Conservation (phyloP, 2,113 vertebrate genomes). For the Osmerus mordax region DNA sequence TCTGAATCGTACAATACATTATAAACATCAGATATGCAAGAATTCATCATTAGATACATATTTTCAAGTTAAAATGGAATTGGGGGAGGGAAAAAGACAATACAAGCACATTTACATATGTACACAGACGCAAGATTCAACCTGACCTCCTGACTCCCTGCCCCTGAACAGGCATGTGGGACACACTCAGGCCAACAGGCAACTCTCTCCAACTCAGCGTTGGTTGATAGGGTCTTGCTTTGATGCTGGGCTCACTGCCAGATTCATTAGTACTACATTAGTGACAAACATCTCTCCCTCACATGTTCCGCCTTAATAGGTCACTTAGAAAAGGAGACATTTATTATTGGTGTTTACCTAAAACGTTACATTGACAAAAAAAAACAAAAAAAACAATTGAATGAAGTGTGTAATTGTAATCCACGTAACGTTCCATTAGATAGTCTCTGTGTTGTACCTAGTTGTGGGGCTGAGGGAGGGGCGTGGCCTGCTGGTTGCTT, state of each 20-base stretch:
- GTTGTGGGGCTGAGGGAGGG: not conserved
- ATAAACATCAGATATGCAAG: constrained; percentile 38
- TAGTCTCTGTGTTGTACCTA: not conserved
- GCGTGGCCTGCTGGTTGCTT: not conserved
- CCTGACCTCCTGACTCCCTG: constrained; percentile 61
- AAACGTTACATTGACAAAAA: constrained; percentile 60
- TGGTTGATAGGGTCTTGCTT: constrained; percentile 32
- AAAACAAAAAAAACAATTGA: too few species aligned
- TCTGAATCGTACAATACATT: constrained; percentile 52
- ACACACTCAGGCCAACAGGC: constrained; percentile 35
- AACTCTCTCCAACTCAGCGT: constrained; percentile 1
- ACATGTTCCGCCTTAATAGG: constrained; percentile 1
- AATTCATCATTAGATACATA: constrained; percentile 45
- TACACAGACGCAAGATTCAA: constrained; percentile 51
- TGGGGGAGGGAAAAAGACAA: constrained; percentile 26
- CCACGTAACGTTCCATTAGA: too few species aligned
- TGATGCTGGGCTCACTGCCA: constrained; percentile 38
- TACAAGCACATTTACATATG: constrained; percentile 67
- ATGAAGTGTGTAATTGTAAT: too few species aligned
- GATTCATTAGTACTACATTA: constrained; percentile 25
- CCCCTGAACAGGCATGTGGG: constrained; percentile 50
- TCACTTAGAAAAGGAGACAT: constrained; percentile 25
- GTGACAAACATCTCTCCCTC: constrained; percentile 3
- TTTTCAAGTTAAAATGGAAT: constrained; percentile 69
- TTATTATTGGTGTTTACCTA: constrained; percentile 55